Percentiles rank a stretch among this genome's conserved stretches.
Evolutionary conservation across 1,140 invertebrate species (phyloP).

Genomic region (Archegozetes longisetosus): DNA sequence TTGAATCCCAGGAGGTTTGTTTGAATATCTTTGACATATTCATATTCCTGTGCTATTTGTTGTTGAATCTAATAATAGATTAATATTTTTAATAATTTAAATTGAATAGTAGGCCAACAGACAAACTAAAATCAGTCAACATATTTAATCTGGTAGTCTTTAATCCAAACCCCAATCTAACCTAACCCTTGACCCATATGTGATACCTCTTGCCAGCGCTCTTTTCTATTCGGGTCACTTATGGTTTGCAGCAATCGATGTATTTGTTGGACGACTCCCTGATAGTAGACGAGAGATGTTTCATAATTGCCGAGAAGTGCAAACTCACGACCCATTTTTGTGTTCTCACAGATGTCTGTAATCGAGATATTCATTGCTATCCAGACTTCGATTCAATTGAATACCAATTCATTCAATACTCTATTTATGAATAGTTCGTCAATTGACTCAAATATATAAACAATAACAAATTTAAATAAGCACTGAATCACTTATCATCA

Average conservation of each 20-base stretch:
- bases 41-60: conserved; percentile 73
- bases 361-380: conserved; percentile 56
- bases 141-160: too few relatives aligned
- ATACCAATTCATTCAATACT: not conserved
- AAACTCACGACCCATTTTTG: conserved; percentile 82
- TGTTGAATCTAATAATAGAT: conserved; percentile 53
- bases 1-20: conserved; percentile 45
- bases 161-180: too few relatives aligned
- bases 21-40: conserved; percentile 67
- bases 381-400: not conserved
- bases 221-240: conserved; percentile 55
- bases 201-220: conserved; percentile 68
- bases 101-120: too few relatives aligned
- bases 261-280: conserved; percentile 78
- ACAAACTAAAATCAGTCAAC: too few relatives aligned
- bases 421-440: too few relatives aligned
- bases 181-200: too few relatives aligned
- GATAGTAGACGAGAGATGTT: conserved; percentile 81
- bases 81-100: conserved; percentile 8
- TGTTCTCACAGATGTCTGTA: conserved; percentile 77
- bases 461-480: too few relatives aligned
- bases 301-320: conserved; percentile 90
- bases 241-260: conserved; percentile 63
- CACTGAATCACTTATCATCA: too few relatives aligned
- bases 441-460: too few relatives aligned